phyloP scores from a whole-genome alignment of 2,113 vertebrate genomes.

The Prionailurus bengalensis region DNA sequence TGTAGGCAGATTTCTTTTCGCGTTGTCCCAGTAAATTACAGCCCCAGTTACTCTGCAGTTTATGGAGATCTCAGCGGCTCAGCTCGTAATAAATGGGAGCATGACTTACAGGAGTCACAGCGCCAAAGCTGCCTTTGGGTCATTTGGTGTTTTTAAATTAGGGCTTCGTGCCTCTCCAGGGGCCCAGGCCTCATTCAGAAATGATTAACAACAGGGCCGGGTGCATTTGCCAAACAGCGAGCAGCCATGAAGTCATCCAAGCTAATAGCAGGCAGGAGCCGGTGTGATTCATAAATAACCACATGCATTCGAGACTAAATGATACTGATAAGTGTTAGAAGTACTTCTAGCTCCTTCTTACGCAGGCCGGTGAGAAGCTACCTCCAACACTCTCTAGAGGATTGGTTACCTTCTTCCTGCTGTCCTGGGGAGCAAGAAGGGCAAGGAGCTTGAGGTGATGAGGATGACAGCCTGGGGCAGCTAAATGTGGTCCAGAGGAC shows the following conservation, averaged over 20 bases:
- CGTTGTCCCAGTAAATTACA: neutral
- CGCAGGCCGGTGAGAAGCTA: neutral
- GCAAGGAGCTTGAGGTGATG: neutral
- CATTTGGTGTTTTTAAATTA: constrained; percentile 41
- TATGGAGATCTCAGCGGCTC: neutral
- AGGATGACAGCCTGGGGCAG: neutral
- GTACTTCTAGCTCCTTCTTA: neutral
- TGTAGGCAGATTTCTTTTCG: neutral
- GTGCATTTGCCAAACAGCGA: neutral
- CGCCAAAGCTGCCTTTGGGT: neutral
- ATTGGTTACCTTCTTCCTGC: neutral
- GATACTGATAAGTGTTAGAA: neutral
- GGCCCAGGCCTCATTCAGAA: neutral
- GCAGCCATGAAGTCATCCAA: neutral
- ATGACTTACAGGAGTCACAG: neutral
- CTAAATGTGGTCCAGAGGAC: too few species aligned
- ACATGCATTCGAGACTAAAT: constrained; percentile 43
- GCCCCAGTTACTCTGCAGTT: neutral
- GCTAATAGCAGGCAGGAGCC: constrained; percentile 38
- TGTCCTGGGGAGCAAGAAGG: neutral
- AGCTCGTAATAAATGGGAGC: neutral
- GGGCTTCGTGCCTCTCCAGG: neutral
- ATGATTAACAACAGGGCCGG: neutral
- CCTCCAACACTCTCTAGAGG: neutral
- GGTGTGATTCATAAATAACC: constrained; percentile 31